These are phyloP conservation scores for Ptychodera flava DNA, from an alignment of 35 echinoderm and acorn worm species.

Conservation along the genomic window DNA sequence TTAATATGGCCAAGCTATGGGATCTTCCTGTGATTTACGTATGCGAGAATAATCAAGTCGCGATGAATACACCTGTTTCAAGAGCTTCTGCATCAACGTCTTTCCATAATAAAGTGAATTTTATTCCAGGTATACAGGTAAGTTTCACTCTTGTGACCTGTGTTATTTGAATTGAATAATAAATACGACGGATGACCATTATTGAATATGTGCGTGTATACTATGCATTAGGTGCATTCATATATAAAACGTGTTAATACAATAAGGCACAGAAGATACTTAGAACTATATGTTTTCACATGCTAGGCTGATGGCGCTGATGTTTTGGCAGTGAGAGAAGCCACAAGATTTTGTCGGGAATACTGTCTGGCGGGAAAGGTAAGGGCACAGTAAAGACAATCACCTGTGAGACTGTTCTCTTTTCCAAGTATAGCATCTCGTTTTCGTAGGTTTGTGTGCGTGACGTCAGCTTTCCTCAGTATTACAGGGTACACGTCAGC, in stretches of 20 bases:
- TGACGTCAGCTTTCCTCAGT: too few relatives aligned
- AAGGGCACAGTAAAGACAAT: too few relatives aligned
- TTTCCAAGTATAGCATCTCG: too few relatives aligned
- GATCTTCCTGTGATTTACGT: background rate
- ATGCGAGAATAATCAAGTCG: background rate
- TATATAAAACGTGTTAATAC: background rate
- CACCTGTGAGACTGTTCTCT: too few relatives aligned
- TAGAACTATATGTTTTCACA: background rate
- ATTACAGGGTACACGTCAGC: too few relatives aligned
- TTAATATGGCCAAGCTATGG: background rate
- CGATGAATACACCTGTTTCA: background rate
- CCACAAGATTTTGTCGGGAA: background rate
- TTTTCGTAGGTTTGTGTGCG: too few relatives aligned
- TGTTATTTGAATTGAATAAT: background rate
- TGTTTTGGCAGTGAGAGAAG: background rate
- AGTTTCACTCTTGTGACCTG: background rate
- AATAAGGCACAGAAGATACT: background rate
- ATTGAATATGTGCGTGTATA: background rate
- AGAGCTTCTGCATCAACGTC: background rate
- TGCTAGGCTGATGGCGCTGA: background rate
- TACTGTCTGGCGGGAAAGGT: background rate
- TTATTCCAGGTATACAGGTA: background rate
- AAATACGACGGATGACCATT: background rate
- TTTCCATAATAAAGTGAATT: background rate
- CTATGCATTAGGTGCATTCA: background rate